These are phyloP conservation scores for Cryptomyrus ogoouensis DNA, from an alignment of 2,113 vertebrate species.

Conservation along the genomic window DNA sequence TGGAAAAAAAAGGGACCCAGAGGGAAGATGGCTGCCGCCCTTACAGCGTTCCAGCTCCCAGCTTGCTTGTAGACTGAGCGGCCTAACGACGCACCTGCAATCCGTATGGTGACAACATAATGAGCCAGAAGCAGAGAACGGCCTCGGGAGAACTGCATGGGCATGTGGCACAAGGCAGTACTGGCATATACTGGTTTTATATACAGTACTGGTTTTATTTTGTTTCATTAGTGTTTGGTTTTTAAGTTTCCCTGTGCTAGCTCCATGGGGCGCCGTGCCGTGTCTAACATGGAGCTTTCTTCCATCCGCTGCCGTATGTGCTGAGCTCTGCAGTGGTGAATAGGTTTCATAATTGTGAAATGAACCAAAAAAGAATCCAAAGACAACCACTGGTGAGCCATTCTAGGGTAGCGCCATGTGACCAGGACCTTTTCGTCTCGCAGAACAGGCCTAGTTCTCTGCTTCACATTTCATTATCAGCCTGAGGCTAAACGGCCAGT, in stretches of 20 bases:
- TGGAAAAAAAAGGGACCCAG: constrained; percentile 18
- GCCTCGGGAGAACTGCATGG: not conserved
- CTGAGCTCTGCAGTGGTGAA: not conserved
- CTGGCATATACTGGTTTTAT: not conserved
- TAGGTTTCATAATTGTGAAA: not conserved
- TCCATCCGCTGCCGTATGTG: not conserved
- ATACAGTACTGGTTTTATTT: not conserved
- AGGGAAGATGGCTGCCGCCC: constrained; percentile 1
- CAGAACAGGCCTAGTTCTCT: not conserved
- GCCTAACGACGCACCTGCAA: not conserved
- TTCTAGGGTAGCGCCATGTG: not conserved
- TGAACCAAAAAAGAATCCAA: constrained; percentile 5
- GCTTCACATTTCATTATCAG: not conserved
- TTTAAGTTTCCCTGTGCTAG: not conserved
- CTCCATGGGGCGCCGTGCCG: not conserved
- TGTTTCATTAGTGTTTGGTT: not conserved
- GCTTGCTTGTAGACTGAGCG: not conserved
- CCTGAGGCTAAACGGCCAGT: not conserved
- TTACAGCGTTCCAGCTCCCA: not conserved
- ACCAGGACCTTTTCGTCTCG: not conserved
- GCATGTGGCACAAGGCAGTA: not conserved
- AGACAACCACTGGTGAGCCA: not conserved
- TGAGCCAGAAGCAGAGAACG: not conserved
- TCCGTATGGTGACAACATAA: not conserved
- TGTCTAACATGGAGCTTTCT: not conserved